Evolutionary conservation across 2,113 vertebrate genomes (phyloP), one percentile per base, ranked within the genome.

Genomic region (Daboia siamensis): DNA sequence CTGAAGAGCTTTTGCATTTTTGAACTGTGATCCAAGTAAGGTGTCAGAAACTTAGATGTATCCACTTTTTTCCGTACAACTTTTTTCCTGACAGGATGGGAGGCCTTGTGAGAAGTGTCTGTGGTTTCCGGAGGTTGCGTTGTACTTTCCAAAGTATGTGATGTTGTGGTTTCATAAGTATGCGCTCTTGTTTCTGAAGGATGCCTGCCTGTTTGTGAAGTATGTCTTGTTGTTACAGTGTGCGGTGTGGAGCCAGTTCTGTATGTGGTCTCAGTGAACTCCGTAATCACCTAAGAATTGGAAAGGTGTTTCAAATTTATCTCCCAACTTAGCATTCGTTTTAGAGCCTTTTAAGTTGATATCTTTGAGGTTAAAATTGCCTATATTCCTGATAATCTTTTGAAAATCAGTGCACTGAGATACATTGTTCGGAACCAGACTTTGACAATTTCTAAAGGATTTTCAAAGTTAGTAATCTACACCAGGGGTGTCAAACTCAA

Each of bases 1-100:
- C 99, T 99, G 98, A 98, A 99, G 39, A 99, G 98, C 46, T 99
- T 97, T 97, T 99, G 97, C 99, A 99, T 99, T 98, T 99, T 99
- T 94, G 98, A 98, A 96, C 99, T 99, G 96, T 99, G 99, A 86
- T 98, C 97, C 96, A 99, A 97, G 94, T 99, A 99, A 20, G 99
- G 99, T 1, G 99, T 99, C 98, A 99, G 98, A 96, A 99, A 99
- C 97, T 99, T 99, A 46, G 99, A 99, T 8, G 98, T 95, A 93
- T 99, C 99, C 96, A 99, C 98, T 97, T 99, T 99, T 44, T 94
- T 98, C 94, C 96, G 98, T 95, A 98, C 97, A 48, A 92, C 98
- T 90, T 96, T 98, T 94, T 97, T 98, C 94, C 98, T 98, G 93
- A 94, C 94, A 21, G 97, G 97, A 86, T 98, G 95, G 23, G 97